Evolutionary conservation across 2,797 vertebrate species (phyloP).

Genomic region (Amblyraja radiata): DNA sequence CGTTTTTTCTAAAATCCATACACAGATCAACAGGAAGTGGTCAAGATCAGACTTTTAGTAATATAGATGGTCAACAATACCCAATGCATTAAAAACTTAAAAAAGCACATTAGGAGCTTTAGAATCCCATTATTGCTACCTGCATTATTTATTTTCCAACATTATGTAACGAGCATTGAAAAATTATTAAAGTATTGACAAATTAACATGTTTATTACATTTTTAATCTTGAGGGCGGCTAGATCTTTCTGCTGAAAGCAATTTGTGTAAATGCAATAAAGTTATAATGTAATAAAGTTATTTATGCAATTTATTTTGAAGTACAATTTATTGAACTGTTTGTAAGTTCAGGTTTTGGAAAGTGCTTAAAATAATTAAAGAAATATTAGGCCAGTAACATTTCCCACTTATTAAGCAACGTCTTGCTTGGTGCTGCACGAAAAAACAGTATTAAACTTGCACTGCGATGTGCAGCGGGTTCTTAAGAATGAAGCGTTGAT

Average conservation of each 20-base stretch:
- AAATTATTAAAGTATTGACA: neutral
- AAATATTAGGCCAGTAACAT: neutral
- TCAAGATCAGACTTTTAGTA: too few species aligned
- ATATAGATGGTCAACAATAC: neutral
- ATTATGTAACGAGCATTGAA: neutral
- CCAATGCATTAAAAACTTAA: neutral
- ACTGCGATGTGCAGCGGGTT: neutral
- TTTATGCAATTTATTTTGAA: neutral
- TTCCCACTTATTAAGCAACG: too few species aligned
- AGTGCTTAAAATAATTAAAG: neutral
- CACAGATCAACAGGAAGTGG: too few species aligned
- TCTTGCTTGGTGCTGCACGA: neutral
- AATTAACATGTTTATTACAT: neutral
- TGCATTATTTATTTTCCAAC: neutral
- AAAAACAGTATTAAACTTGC: neutral
- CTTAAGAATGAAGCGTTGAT: neutral
- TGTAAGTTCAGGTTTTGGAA: neutral
- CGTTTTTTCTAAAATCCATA: too few species aligned
- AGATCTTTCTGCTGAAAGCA: neutral
- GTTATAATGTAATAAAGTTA: neutral
- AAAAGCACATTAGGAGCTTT: neutral
- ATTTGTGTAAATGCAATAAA: neutral
- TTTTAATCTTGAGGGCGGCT: neutral
- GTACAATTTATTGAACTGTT: neutral
- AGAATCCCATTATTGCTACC: neutral